Conservation (phyloP, 2,888 invertebrate genomes). For the Plemyria rubiginata region DNA sequence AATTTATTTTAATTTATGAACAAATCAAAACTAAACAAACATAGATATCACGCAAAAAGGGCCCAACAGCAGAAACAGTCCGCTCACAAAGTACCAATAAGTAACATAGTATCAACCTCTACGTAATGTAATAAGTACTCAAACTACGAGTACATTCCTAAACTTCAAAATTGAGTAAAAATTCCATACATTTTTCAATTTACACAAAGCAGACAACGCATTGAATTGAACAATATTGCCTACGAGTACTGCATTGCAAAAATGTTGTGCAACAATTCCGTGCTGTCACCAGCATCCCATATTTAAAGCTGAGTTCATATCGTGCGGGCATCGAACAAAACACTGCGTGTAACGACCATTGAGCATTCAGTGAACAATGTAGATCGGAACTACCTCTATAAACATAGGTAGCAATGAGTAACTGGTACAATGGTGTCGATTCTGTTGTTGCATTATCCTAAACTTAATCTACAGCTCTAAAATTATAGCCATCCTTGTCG, state of each 20-base stretch:
- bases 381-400: conserved; percentile 24
- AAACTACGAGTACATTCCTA: neutral
- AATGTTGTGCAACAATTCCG: conserved; percentile 23
- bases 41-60: too few species aligned
- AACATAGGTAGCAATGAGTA: conserved; percentile 11
- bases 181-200: conserved; percentile 16
- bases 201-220: conserved; percentile 14
- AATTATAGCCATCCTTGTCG: too few species aligned
- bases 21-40: conserved; percentile 1
- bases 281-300: conserved; percentile 27
- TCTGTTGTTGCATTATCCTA: too few species aligned
- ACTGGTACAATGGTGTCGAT: conserved; percentile 13
- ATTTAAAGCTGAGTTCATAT: conserved; percentile 35
- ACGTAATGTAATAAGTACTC: neutral
- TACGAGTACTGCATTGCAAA: conserved; percentile 10
- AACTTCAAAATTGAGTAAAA: neutral
- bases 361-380: conserved; percentile 37
- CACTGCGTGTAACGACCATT: conserved; percentile 32
- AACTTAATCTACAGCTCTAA: too few species aligned
- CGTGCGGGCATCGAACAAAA: conserved; percentile 31
- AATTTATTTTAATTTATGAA: too few species aligned
- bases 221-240: conserved; percentile 9
- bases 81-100: too few species aligned
- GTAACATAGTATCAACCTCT: too few species aligned
- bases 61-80: too few species aligned